phyloP scores from a whole-genome alignment of 2,888 invertebrate species.

The Trachelus troglodyta region DNA sequence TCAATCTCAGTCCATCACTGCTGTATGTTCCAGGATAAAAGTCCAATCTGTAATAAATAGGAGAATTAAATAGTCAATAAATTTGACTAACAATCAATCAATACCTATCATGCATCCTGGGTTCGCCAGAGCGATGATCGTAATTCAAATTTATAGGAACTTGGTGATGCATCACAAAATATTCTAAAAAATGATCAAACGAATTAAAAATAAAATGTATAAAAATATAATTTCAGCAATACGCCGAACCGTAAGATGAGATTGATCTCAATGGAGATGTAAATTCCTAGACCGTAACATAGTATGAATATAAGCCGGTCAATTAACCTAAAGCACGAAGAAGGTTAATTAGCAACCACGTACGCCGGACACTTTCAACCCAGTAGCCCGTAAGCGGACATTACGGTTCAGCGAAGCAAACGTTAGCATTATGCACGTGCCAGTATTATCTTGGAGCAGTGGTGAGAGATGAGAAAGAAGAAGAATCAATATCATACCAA shows the following conservation, averaged over 20 bases:
- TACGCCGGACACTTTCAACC: constrained; percentile 50
- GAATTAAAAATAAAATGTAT: background rate
- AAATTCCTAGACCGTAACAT: background rate
- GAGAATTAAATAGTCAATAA: background rate
- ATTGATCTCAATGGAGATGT: background rate
- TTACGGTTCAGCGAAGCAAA: constrained; percentile 31
- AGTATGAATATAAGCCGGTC: background rate
- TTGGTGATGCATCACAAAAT: background rate
- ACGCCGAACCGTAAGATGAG: background rate
- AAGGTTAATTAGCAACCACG: constrained; percentile 57
- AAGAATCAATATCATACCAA: background rate
- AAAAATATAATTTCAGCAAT: background rate
- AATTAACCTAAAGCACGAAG: constrained; percentile 22
- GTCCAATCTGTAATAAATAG: background rate
- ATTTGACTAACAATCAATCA: background rate
- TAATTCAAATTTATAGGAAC: background rate
- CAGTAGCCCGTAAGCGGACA: constrained; percentile 49
- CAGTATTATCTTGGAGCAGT: background rate
- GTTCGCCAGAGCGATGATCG: background rate
- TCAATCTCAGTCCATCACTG: background rate
- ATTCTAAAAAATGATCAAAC: background rate
- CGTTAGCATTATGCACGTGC: background rate
- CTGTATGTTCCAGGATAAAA: background rate
- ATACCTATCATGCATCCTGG: background rate
- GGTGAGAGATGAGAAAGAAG: background rate